Evolutionary conservation across 2,113 vertebrate species (phyloP).

Genomic region (Cairina moschata): DNA sequence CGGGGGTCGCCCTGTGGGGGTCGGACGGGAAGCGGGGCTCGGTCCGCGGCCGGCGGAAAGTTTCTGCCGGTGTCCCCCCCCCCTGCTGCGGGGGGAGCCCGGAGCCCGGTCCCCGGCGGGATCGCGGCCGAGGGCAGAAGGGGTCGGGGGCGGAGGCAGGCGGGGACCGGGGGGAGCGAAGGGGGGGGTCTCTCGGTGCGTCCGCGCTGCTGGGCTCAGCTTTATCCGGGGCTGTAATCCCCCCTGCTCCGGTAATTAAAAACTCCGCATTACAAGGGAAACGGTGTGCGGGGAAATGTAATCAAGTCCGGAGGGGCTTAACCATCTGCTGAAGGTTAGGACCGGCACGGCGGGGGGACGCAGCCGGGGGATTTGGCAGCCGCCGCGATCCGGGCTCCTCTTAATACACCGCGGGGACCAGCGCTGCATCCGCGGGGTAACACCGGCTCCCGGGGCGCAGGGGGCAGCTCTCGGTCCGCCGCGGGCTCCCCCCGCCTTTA

Average conservation of each 20-base stretch:
- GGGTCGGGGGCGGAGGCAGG: not conserved
- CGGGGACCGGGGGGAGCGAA: not conserved
- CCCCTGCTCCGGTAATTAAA: slow-evolving; percentile 90
- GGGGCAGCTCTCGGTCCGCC: not conserved
- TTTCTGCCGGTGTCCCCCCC: not conserved
- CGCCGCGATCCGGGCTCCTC: slow-evolving; percentile 49
- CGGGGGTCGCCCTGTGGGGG: not conserved
- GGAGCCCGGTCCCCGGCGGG: not conserved
- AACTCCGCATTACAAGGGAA: slow-evolving; percentile 87
- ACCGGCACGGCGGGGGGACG: slow-evolving; percentile 83
- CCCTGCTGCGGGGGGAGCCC: not conserved
- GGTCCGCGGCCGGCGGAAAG: not conserved
- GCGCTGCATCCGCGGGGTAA: slow-evolving; percentile 33
- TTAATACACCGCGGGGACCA: slow-evolving; percentile 59
- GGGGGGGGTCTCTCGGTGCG: slow-evolving; percentile 16
- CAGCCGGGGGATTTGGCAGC: slow-evolving; percentile 79
- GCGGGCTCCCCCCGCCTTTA: not conserved
- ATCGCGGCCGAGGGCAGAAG: not conserved
- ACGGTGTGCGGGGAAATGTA: slow-evolving; percentile 87
- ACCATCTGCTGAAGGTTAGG: slow-evolving; percentile 96
- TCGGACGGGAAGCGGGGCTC: not conserved
- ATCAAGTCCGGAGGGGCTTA: slow-evolving; percentile 93
- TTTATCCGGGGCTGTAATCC: slow-evolving; percentile 91
- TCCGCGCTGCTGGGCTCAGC: slow-evolving; percentile 78
- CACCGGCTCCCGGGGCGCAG: not conserved